Evolutionary conservation across 2,888 invertebrate genomes (phyloP).

Genomic region (Elegia similella): DNA sequence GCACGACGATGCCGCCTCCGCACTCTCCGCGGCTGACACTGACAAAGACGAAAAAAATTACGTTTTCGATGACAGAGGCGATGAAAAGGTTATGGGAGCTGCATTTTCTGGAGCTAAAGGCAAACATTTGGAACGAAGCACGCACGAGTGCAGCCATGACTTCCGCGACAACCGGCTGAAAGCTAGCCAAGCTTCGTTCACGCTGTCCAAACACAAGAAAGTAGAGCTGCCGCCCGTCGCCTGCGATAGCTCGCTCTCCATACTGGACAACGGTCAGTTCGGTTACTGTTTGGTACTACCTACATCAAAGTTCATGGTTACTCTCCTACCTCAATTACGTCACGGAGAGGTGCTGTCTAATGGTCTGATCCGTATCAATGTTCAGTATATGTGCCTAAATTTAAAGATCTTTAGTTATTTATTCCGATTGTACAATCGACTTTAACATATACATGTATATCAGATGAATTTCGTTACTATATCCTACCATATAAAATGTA

Average conservation of each 20-base stretch:
- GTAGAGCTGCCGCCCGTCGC: slow-evolving; percentile 81
- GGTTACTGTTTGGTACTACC: neutral
- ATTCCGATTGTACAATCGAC: too few species aligned
- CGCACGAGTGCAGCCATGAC: slow-evolving; percentile 68
- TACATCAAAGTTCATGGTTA: neutral
- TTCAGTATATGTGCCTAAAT: too few species aligned
- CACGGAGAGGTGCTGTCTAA: neutral
- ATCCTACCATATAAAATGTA: too few species aligned
- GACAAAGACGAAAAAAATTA: slow-evolving; percentile 70
- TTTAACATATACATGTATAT: too few species aligned
- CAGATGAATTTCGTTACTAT: too few species aligned
- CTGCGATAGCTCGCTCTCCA: slow-evolving; percentile 54
- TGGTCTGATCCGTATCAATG: too few species aligned
- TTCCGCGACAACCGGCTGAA: slow-evolving; percentile 73
- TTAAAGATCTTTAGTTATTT: too few species aligned
- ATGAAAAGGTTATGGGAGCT: slow-evolving; percentile 72
- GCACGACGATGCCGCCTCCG: slow-evolving; percentile 59
- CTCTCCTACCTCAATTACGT: neutral
- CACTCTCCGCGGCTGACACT: slow-evolving; percentile 49
- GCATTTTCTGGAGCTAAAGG: slow-evolving; percentile 57
- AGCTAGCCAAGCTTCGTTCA: slow-evolving; percentile 77
- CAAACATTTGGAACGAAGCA: slow-evolving; percentile 46
- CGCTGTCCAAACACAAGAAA: slow-evolving; percentile 82
- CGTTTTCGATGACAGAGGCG: slow-evolving; percentile 62
- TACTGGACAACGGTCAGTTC: slow-evolving; percentile 63